phyloP scores from a whole-genome alignment of 2,797 vertebrate species.

The Avahi laniger region DNA sequence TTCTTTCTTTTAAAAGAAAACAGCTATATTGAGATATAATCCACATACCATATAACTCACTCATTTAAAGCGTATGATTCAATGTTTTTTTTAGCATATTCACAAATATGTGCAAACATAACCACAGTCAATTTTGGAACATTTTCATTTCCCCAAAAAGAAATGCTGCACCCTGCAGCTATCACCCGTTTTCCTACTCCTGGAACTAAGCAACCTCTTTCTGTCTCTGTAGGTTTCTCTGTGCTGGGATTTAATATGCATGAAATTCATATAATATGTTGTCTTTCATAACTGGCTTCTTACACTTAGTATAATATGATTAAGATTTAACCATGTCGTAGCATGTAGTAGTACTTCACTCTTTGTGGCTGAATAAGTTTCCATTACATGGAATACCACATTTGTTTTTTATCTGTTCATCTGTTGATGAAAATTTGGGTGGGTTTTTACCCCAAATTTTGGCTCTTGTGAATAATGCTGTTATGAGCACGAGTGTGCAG shows the following conservation, averaged over 20 bases:
- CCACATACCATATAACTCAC: not conserved
- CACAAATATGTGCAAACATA: not conserved
- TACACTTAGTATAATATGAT: not conserved
- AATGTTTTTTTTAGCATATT: not conserved
- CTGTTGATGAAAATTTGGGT: not conserved
- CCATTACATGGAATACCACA: not conserved
- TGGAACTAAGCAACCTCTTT: not conserved
- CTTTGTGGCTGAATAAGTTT: not conserved
- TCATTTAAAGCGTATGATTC: not conserved
- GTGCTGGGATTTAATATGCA: not conserved
- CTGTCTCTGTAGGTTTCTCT: not conserved
- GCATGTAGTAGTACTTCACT: not conserved
- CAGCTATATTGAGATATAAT: not conserved
- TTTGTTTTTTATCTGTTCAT: not conserved
- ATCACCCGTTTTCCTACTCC: fast-evolving
- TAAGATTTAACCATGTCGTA: not conserved
- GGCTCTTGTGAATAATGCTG: not conserved
- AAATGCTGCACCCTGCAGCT: not conserved
- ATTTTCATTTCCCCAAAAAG: not conserved
- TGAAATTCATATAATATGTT: not conserved
- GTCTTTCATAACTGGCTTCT: not conserved
- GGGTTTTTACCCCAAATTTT: too few species aligned
- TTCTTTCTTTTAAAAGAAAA: not conserved
- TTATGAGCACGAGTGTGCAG: not conserved
- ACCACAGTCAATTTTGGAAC: not conserved